These are phyloP conservation scores for Solenopsis invicta DNA, from an alignment of 1,140 invertebrate genomes.

Conservation along the genomic window DNA sequence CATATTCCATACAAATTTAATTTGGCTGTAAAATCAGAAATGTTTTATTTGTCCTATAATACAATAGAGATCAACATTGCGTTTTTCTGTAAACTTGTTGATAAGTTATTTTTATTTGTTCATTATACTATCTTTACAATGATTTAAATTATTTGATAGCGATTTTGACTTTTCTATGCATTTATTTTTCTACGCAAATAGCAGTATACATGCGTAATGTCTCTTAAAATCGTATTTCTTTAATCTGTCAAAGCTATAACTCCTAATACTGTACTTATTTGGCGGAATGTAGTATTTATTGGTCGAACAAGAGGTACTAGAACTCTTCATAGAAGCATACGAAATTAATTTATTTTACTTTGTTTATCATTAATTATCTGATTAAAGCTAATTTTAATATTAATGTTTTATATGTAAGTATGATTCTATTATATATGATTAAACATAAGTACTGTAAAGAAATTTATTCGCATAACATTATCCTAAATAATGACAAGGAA, in stretches of 20 bases:
- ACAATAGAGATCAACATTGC: conserved; percentile 27
- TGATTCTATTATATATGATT: not conserved
- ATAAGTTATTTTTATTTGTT: conserved; percentile 3
- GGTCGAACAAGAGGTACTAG: not conserved
- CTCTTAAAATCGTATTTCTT: too few species aligned
- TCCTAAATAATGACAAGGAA: not conserved
- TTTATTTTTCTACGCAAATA: conserved; percentile 4
- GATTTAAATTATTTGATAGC: not conserved
- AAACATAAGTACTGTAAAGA: not conserved
- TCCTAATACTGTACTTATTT: conserved; percentile 26
- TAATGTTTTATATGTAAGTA: conserved; percentile 17
- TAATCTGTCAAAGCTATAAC: not conserved
- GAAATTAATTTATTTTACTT: not conserved
- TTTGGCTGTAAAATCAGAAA: not conserved
- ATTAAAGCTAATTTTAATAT: not conserved
- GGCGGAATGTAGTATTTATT: conserved; percentile 50
- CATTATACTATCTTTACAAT: not conserved
- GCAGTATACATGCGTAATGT: not conserved
- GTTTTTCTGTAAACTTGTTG: not conserved
- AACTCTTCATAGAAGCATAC: conserved; percentile 30
- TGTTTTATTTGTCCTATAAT: not conserved
- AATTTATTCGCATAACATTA: not conserved
- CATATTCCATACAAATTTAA: conserved; percentile 28
- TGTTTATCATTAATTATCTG: conserved; percentile 10
- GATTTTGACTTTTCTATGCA: not conserved